Base-by-base conservation (phyloP, 2,113 vertebrate species). In the Synodontis membranacea region DNA sequence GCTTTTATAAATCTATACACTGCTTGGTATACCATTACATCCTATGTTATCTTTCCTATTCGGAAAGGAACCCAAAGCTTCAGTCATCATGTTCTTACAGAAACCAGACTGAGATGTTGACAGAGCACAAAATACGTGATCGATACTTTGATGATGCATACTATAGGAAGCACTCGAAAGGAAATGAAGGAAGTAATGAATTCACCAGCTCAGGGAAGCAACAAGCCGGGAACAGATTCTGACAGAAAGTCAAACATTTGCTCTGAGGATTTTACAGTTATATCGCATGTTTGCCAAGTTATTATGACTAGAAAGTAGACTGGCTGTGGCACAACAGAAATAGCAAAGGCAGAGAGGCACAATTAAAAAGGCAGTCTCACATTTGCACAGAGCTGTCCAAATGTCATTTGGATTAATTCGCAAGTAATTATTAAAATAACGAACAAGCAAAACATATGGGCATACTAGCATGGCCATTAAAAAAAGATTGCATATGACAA, bases 181-280 rank as follows among this genome's bases (percentile, higher is more conserved):
- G 21, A 42, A 58, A 78, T 50, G 70, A 84, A 44, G 64, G 70
- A 82, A 80, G 75, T 60, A 52, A 87, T 46, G 39, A 46, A 68
- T 80, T 85, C 50, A 74, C 34, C 58, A n/a, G 19, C 34, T 46
- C 56, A 86, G 82, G 34, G 39, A 76, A 60, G 54, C 76, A 70
- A 54, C 58, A 28, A 78, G 80, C 81, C 28, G 34, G 48, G 44
- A 87, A 78, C 82, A 44, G 64, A 58, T 62, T 72, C 54, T 42
- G 60, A 79, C n/a, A 75, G 60, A 89, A 87, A 87, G 80, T 89
- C 75, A 86, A 84, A 80, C n/a, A 80, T 80, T 83, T 75, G 60
- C 46, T 44, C 46, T 6, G 75, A 28, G 70, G 86, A 87, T 84
- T 82, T 87, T 75, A 50, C 44, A 74, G 54, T 86, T 86, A 34